Evolutionary conservation across 2,113 vertebrate species (phyloP).

Genomic region (Pavo muticus): DNA sequence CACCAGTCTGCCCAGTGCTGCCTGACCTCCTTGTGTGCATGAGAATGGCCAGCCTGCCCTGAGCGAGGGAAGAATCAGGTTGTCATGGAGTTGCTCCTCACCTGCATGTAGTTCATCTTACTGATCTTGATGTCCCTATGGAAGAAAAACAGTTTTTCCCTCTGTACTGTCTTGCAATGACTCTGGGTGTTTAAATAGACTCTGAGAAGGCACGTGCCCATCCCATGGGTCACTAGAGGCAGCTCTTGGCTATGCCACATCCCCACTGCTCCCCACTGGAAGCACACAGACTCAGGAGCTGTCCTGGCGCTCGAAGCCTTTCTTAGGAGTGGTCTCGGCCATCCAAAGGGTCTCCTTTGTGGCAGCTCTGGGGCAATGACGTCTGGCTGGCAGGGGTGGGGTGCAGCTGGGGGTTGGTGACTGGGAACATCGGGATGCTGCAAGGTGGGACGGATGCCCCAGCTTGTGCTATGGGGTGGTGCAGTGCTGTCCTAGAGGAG

Average conservation of each 20-base stretch:
- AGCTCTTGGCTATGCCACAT: background rate
- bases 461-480: accelerated
- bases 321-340: background rate
- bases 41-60: background rate
- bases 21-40: background rate
- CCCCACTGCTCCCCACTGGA: background rate
- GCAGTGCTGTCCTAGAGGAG: background rate
- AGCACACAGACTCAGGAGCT: background rate
- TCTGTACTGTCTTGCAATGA: background rate
- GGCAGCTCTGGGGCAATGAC: conserved; percentile 38
- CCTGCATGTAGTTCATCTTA: background rate
- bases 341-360: conserved; percentile 7
- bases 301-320: background rate
- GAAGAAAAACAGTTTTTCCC: background rate
- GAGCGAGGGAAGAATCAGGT: background rate
- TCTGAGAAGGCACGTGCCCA: background rate
- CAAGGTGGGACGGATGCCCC: background rate
- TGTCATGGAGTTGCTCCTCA: background rate
- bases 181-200: background rate
- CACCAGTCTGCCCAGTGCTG: background rate
- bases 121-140: background rate
- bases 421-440: conserved; percentile 19
- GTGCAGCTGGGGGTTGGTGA: conserved; percentile 22
- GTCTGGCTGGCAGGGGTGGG: conserved; percentile 11
- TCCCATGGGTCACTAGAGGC: background rate